phyloP scores from a whole-genome alignment of 1,140 invertebrate genomes.

The Drosophila baimaii region DNA sequence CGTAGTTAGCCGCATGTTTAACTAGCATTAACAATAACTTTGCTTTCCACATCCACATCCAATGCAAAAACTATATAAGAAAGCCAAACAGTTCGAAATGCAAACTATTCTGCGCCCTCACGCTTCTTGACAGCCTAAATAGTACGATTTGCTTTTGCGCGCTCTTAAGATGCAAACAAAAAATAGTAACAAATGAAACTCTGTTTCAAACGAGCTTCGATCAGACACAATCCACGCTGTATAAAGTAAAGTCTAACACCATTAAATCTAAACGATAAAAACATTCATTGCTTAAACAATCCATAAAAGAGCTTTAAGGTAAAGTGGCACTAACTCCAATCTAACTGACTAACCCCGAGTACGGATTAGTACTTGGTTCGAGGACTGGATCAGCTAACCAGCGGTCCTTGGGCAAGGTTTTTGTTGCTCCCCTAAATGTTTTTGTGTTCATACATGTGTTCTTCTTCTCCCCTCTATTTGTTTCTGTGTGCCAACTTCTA shows the following conservation, averaged over 20 bases:
- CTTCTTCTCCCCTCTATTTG: conserved; percentile 3
- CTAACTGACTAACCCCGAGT: conserved; percentile 50
- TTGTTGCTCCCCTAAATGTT: conserved; percentile 42
- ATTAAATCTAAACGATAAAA: conserved; percentile 57
- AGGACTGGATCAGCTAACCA: conserved; percentile 34
- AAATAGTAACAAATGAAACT: conserved; percentile 10
- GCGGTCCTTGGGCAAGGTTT: conserved; percentile 61
- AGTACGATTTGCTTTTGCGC: conserved; percentile 62
- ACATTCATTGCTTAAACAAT: conserved; percentile 54
- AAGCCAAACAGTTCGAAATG: conserved; percentile 42
- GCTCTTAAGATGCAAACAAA: conserved; percentile 48
- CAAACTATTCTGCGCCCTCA: conserved; percentile 60
- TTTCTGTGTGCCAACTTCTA: conserved; percentile 21
- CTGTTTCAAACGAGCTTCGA: conserved; percentile 46
- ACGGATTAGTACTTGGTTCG: conserved; percentile 28
- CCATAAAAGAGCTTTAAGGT: conserved; percentile 66
- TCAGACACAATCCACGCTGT: conserved; percentile 77
- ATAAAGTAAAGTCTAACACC: conserved; percentile 69
- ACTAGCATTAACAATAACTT: conserved; percentile 53
- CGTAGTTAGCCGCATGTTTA: conserved; percentile 61
- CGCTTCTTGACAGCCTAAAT: conserved; percentile 57
- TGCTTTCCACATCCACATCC: conserved; percentile 66
- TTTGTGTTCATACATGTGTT: conserved; percentile 38
- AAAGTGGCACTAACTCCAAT: conserved; percentile 46
- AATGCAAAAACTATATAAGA: conserved; percentile 50